Conservation (phyloP, 2,113 vertebrate species). For the Ardeotis arabs region DNA sequence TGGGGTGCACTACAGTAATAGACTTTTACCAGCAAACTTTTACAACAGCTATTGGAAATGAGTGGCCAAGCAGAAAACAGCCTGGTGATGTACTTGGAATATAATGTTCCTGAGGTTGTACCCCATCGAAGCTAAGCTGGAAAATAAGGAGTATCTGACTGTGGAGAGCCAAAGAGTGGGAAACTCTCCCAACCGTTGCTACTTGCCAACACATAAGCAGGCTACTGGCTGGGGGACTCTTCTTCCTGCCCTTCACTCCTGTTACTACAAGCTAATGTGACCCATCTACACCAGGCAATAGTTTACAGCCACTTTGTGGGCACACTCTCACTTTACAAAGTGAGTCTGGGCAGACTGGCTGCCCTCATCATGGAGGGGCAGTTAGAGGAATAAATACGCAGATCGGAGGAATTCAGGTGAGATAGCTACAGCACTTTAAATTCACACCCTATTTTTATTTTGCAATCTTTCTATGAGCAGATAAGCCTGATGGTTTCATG, state of each 20-base stretch:
- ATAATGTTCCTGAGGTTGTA: not conserved
- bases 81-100: not conserved
- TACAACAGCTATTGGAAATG: constrained; percentile 1
- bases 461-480: not conserved
- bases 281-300: not conserved
- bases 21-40: not conserved
- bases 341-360: not conserved
- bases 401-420: not conserved
- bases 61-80: constrained; percentile 47
- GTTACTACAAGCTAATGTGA: not conserved
- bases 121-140: not conserved
- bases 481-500: not conserved
- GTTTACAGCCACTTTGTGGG: not conserved
- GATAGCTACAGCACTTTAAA: not conserved
- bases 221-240: not conserved
- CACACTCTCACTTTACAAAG: not conserved
- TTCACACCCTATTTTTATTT: constrained; percentile 29
- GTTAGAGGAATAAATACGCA: not conserved
- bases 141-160: not conserved
- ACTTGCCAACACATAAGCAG: not conserved
- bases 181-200: not conserved
- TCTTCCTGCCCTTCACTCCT: not conserved
- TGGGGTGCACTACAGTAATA: not conserved
- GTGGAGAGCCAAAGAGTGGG: not conserved
- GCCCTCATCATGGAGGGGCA: not conserved